These are phyloP conservation scores for Ochropleura plecta DNA, from an alignment of 2,888 invertebrate genomes.

Conservation along the genomic window DNA sequence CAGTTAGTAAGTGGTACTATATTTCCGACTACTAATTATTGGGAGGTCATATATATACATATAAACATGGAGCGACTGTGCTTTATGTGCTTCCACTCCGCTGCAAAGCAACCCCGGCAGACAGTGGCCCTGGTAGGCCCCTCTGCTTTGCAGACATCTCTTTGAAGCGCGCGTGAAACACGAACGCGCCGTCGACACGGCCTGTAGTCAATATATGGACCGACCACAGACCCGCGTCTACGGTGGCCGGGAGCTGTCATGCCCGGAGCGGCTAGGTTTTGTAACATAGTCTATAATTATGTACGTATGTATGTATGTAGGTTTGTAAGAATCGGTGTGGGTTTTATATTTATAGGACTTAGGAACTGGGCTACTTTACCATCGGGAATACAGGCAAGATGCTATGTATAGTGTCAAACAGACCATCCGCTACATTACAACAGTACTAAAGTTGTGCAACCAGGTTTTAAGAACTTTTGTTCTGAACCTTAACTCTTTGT, in stretches of 20 bases:
- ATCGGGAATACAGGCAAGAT: not conserved
- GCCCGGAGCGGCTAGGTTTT: not conserved
- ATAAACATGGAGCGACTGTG: no score
- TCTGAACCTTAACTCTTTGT: not conserved
- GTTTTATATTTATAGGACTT: not conserved
- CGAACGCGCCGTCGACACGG: no score
- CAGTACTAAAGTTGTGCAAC: not conserved
- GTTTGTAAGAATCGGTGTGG: no score
- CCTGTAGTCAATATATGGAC: no score
- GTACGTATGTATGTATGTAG: no score
- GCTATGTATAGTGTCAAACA: not conserved
- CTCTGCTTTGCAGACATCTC: no score
- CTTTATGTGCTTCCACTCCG: no score
- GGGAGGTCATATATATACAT: not conserved
- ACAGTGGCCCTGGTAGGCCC: no score
- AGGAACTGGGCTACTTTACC: not conserved
- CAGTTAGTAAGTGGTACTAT: not conserved
- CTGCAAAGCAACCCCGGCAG: no score
- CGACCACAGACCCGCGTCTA: no score
- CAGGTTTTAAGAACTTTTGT: not conserved
- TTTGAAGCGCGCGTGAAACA: no score
- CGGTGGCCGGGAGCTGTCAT: no score
- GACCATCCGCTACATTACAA: not conserved
- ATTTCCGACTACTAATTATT: not conserved
- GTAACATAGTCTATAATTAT: not conserved